Percentiles rank a stretch among this genome's conserved stretches.
These are phyloP conservation scores for Pristionchus fissidentatus DNA, from an alignment of 2,888 invertebrate species.

Conservation along the genomic window DNA sequence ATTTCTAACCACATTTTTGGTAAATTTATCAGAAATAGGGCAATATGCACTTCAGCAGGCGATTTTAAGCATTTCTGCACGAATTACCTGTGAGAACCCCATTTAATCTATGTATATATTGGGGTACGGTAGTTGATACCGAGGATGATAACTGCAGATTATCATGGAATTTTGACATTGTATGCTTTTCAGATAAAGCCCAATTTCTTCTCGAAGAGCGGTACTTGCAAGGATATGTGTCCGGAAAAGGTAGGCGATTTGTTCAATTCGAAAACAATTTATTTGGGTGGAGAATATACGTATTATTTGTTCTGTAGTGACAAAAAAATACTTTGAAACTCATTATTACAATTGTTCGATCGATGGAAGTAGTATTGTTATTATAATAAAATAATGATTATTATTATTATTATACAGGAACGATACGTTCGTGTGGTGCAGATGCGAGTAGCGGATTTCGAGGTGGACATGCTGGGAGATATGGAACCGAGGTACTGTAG, in stretches of 20 bases:
- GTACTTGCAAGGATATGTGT: slow-evolving; percentile 69
- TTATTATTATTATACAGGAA: background rate
- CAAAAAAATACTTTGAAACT: background rate
- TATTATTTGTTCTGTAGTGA: no score
- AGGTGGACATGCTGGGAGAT: slow-evolving; percentile 65
- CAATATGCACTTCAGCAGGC: no score
- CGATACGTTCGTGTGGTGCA: slow-evolving; percentile 79
- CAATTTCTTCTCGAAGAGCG: slow-evolving; percentile 33
- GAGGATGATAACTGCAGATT: no score
- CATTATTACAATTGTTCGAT: background rate
- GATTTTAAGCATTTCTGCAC: no score
- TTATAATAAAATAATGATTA: background rate
- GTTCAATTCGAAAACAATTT: background rate
- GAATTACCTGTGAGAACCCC: no score
- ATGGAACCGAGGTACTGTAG: slow-evolving; percentile 53
- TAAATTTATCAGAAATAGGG: no score
- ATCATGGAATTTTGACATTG: background rate
- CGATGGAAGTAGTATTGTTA: no score
- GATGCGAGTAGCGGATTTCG: slow-evolving; percentile 76
- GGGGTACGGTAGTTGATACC: background rate
- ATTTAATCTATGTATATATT: background rate
- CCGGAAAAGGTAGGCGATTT: slow-evolving; percentile 64
- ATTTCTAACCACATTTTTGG: no score
- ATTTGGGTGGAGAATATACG: no score
- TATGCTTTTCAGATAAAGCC: slow-evolving; percentile 5